A percentile compares a stretch with the other conserved stretches of the same genome.
phyloP scores from a whole-genome alignment of 2,113 vertebrate species.

The Eudorcas thomsonii region DNA sequence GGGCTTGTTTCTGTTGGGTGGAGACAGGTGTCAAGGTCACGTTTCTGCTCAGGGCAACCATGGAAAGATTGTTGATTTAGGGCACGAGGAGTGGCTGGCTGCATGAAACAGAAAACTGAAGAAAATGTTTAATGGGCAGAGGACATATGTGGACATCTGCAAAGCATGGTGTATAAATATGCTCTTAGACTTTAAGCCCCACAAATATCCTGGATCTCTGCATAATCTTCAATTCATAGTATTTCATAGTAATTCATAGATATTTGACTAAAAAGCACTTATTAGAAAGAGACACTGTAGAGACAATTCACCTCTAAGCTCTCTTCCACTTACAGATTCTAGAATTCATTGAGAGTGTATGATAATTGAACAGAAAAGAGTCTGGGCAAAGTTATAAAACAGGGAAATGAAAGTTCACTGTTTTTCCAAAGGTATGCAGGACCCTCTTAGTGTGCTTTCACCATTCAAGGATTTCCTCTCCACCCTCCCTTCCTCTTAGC shows the following conservation, averaged over 20 bases:
- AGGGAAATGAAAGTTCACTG: neutral
- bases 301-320: neutral
- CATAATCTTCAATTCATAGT: neutral
- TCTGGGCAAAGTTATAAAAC: neutral
- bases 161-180: neutral
- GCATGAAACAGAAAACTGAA: neutral
- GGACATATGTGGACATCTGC: neutral
- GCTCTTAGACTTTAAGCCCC: neutral
- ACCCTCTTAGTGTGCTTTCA: neutral
- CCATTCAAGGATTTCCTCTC: neutral
- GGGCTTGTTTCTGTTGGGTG: neutral
- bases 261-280: neutral
- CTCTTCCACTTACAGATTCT: neutral
- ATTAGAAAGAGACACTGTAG: neutral
- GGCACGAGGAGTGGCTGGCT: neutral
- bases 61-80: neutral
- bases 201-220: neutral
- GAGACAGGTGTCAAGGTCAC: neutral
- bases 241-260: too few species aligned
- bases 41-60: neutral
- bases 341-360: neutral
- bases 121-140: neutral
- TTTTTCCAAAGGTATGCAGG: neutral
- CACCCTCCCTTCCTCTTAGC: neutral
- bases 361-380: neutral